Evolutionary conservation across 2,888 invertebrate genomes (phyloP).

Genomic region (Synergus umbraculus): DNA sequence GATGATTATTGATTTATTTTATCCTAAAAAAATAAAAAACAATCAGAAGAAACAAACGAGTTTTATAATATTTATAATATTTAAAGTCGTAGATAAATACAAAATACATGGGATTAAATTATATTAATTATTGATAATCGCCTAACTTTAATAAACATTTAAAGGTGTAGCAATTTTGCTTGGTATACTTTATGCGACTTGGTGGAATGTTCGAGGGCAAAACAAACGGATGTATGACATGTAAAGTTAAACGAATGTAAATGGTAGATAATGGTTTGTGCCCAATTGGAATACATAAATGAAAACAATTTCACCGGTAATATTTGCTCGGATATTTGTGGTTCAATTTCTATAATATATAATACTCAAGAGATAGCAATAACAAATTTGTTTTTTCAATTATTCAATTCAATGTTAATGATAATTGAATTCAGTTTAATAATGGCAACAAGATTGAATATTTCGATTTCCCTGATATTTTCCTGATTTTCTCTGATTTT

Average conservation of each 20-base stretch:
- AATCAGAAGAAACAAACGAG: neutral
- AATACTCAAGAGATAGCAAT: neutral
- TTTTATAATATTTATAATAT: neutral
- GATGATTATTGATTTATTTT: too few species aligned
- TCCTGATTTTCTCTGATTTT: too few species aligned
- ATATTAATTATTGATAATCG: neutral
- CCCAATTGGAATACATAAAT: neutral
- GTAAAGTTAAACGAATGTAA: neutral
- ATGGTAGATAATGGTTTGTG: neutral
- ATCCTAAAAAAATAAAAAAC: neutral
- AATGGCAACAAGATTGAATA: neutral
- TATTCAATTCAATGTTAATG: neutral
- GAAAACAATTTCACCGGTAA: neutral
- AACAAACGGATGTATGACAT: conserved; percentile 9
- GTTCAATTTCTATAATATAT: neutral
- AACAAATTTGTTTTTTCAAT: neutral
- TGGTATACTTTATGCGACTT: neutral
- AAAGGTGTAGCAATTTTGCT: neutral
- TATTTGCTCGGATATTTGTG: neutral
- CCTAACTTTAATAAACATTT: neutral
- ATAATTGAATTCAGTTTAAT: neutral
- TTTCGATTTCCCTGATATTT: too few species aligned
- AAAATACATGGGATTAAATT: neutral
- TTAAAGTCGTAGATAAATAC: neutral
- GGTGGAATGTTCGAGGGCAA: neutral